These are phyloP conservation scores for Formicarius rufipectus DNA, from an alignment of 2,113 vertebrate species.

Conservation along the genomic window DNA sequence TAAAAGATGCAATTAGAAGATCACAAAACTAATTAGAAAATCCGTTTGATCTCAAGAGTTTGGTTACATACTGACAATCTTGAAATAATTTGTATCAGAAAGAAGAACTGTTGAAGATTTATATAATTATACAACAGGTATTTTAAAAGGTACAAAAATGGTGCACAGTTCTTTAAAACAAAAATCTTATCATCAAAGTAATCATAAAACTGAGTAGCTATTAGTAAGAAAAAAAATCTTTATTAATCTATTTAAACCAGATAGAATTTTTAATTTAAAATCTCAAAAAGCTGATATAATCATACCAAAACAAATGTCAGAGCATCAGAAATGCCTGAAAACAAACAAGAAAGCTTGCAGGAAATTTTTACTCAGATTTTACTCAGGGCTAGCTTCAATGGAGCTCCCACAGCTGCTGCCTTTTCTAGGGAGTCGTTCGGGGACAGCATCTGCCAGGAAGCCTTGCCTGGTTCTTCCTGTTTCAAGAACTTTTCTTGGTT, in stretches of 20 bases:
- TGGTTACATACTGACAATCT: slow-evolving; percentile 18
- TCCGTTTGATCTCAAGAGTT: slow-evolving; percentile 46
- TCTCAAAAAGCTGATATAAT: slow-evolving; percentile 5
- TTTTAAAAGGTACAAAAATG: slow-evolving; percentile 32
- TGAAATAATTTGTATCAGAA: slow-evolving; percentile 50
- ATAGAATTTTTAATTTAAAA: neutral
- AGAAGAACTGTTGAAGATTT: slow-evolving; percentile 36
- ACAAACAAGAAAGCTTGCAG: neutral
- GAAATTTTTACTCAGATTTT: neutral
- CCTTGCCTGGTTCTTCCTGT: neutral
- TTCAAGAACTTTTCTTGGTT: neutral
- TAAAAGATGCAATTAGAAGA: slow-evolving; percentile 50
- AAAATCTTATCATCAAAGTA: slow-evolving; percentile 16
- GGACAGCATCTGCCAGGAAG: neutral
- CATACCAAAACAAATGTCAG: neutral
- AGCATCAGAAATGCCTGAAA: neutral
- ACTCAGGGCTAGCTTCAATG: neutral
- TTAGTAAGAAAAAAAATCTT: slow-evolving; percentile 24
- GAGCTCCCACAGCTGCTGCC: neutral
- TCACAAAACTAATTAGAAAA: slow-evolving; percentile 46
- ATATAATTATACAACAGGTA: slow-evolving; percentile 33
- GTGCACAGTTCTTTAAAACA: slow-evolving; percentile 10
- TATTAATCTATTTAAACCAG: neutral
- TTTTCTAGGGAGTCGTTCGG: neutral
- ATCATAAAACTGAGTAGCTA: slow-evolving; percentile 24